A percentile compares a stretch with the other conserved stretches of the same genome.
phyloP scores from a whole-genome alignment of 30 jellyfish, hydroid and myxozoan genomes.

The Aurelia coerulea region DNA sequence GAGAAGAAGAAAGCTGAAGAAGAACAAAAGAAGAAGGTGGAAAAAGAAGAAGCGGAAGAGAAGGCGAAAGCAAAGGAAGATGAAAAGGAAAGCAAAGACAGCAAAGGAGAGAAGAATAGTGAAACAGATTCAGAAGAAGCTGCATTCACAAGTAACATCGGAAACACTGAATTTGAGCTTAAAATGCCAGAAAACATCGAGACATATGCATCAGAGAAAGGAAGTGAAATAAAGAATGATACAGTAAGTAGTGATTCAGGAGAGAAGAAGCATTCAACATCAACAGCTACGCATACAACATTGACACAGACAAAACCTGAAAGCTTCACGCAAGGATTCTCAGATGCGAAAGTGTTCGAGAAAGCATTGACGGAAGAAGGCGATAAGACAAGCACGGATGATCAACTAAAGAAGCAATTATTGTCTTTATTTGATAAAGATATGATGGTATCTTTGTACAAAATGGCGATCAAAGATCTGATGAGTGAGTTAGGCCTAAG shows the following conservation, averaged over 20 bases:
- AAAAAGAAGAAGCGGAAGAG: constrained; percentile 5
- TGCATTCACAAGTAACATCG: constrained; percentile 50
- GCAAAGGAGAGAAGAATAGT: constrained; percentile 49
- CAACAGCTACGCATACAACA: constrained; percentile 12
- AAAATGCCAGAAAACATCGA: constrained; percentile 49
- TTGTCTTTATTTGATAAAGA: constrained; percentile 91
- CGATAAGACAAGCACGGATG: constrained; percentile 51
- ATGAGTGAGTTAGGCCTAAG: constrained; percentile 84
- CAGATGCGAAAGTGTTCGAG: constrained; percentile 69
- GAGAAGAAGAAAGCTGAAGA: constrained; percentile 20
- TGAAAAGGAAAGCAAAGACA: constrained; percentile 7
- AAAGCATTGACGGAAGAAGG: constrained; percentile 63
- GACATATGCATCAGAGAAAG: not conserved
- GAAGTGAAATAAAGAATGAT: constrained; percentile 6
- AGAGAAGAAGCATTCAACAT: constrained; percentile 56
- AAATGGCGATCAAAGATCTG: constrained; percentile 90
- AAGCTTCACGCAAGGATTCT: constrained; percentile 54
- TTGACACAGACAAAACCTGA: constrained; percentile 26
- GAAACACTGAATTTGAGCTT: constrained; percentile 61
- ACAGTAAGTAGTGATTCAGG: constrained; percentile 29
- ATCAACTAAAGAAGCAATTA: constrained; percentile 68
- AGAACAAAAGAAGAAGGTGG: constrained; percentile 13
- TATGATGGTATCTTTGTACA: constrained; percentile 94
- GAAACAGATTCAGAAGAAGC: constrained; percentile 50
- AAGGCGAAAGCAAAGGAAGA: constrained; percentile 9